phyloP scores from a whole-genome alignment of 1,140 invertebrate species.

The Chionoecetes opilio region DNA sequence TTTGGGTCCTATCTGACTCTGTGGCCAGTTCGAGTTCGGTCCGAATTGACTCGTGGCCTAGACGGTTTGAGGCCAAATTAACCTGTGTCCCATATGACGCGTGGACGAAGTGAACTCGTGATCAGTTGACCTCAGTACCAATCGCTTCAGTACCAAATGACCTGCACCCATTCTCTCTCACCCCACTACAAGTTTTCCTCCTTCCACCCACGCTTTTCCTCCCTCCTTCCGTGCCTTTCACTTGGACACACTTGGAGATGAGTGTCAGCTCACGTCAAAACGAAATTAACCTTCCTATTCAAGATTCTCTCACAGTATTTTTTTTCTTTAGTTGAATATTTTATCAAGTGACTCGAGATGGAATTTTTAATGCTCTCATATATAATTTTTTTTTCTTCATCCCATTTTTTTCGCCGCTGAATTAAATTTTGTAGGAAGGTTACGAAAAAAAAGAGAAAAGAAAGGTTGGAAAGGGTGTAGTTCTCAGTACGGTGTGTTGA shows the following conservation, averaged over 20 bases:
- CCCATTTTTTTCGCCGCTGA: background rate
- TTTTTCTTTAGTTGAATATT: background rate
- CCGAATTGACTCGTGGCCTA: background rate
- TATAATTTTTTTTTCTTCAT: background rate
- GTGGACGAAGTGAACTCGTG: too few species aligned
- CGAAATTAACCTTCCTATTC: too few species aligned
- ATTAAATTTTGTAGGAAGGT: too few species aligned
- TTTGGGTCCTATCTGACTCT: background rate
- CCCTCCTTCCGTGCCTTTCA: background rate
- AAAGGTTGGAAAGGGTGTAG: too few species aligned
- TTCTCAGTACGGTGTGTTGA: too few species aligned
- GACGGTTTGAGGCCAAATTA: too few species aligned
- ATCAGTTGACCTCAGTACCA: background rate
- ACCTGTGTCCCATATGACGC: too few species aligned
- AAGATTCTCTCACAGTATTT: too few species aligned
- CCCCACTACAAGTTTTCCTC: background rate
- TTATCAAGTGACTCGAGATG: background rate
- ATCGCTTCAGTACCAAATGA: background rate
- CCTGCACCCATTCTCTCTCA: background rate
- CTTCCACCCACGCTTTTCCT: background rate
- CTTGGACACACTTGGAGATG: too few species aligned
- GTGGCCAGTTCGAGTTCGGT: background rate
- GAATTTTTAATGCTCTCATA: too few species aligned
- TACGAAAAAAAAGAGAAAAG: too few species aligned
- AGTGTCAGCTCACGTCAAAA: too few species aligned